Percentiles rank a stretch among this genome's conserved stretches.
phyloP scores from a whole-genome alignment of 2,113 vertebrate species.

The Leucoraja erinaceus region DNA sequence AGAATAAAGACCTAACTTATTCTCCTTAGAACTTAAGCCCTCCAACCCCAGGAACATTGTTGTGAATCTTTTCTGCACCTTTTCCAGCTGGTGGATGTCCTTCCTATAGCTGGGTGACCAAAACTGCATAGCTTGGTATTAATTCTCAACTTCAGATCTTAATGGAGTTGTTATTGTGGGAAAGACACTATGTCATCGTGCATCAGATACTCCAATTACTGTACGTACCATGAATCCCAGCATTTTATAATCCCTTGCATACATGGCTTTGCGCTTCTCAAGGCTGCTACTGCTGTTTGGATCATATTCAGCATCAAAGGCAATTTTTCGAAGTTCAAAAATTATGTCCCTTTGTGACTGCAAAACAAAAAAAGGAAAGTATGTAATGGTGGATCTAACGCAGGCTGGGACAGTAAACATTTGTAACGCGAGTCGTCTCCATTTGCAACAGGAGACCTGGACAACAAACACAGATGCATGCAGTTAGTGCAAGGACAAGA shows the following conservation, averaged over 20 bases:
- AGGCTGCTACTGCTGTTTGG: constrained; percentile 64
- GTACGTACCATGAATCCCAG: constrained; percentile 86
- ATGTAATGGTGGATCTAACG: background rate
- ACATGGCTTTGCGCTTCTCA: constrained; percentile 92
- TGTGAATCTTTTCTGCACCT: too few relatives aligned
- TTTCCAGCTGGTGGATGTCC: too few relatives aligned
- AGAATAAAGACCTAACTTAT: too few relatives aligned
- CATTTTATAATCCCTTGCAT: constrained; percentile 97
- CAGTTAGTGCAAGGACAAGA: background rate
- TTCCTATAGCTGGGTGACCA: too few relatives aligned
- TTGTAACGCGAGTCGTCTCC: background rate
- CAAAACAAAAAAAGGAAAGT: background rate
- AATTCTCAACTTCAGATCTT: too few relatives aligned
- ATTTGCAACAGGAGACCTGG: background rate
- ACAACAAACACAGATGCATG: background rate
- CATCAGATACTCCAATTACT: background rate
- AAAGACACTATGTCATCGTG: background rate
- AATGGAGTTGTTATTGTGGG: background rate
- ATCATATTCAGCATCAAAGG: constrained; percentile 89
- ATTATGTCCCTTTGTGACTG: constrained; percentile 91
- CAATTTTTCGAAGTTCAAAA: constrained; percentile 88
- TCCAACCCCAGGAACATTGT: too few relatives aligned
- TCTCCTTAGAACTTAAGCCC: too few relatives aligned
- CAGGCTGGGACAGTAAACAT: background rate
- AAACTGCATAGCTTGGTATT: too few relatives aligned